phyloP scores from a whole-genome alignment of 2,113 vertebrate genomes.

The Picathartes gymnocephalus region DNA sequence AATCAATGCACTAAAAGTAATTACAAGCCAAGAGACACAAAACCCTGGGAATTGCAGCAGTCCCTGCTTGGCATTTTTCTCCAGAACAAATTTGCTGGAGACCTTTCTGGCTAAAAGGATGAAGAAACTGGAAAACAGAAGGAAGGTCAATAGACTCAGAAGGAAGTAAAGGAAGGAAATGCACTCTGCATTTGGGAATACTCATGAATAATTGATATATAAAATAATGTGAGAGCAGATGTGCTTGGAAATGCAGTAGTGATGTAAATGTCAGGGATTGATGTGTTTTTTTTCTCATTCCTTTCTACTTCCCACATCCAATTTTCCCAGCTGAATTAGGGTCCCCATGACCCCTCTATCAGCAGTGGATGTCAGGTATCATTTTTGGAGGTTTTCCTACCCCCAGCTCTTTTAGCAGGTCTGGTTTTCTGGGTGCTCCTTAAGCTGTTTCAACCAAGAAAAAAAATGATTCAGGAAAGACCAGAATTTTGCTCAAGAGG shows the following conservation, averaged over 20 bases:
- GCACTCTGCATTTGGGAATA: not conserved
- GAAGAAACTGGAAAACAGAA: not conserved
- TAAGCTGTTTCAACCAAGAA: not conserved
- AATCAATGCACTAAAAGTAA: not conserved
- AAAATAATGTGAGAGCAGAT: fast-evolving
- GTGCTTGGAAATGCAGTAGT: not conserved
- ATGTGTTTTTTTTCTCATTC: not conserved
- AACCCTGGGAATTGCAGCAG: fast-evolving
- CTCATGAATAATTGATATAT: not conserved
- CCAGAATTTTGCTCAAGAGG: not conserved
- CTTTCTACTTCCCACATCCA: not conserved
- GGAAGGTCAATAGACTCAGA: not conserved
- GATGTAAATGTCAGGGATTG: not conserved
- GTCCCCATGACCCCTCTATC: fast-evolving
- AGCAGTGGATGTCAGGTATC: not conserved
- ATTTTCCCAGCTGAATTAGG: not conserved
- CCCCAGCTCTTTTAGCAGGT: not conserved
- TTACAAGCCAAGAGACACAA: not conserved
- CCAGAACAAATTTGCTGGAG: not conserved
- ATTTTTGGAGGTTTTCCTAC: not conserved
- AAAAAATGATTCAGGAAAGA: not conserved
- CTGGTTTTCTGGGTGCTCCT: not conserved
- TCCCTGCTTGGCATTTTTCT: not conserved
- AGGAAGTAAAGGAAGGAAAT: not conserved
- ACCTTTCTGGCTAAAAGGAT: not conserved